Base-by-base conservation (phyloP, 2,797 vertebrate genomes). In the Agapornis canus region DNA sequence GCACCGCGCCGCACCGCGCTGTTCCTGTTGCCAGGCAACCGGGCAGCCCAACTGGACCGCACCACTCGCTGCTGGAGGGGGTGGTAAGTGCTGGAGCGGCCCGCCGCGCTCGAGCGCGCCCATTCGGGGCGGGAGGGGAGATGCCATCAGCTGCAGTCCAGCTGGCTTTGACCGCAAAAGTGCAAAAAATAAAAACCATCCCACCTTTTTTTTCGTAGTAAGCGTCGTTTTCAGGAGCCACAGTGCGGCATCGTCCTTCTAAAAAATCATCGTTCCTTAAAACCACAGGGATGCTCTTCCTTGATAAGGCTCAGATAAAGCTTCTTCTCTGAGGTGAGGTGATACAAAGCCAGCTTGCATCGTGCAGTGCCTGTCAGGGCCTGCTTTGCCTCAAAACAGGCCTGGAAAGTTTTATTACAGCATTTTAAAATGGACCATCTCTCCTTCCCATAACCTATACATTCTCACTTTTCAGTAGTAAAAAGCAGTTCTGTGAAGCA, bases 321-420 rank as follows among this genome's bases (percentile, higher is more conserved):
- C 14, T 19, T 52, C 11, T 23, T 42, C 37, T 31, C 37, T 35
- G 52, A 48, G 59, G 11, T 60, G 40, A 48, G 54, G n/a, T 0
- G 5, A 29, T 1, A 1, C 2, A 4, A 43, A 32, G 54, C 16
- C n/a, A 9, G 13, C 13, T 2, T 4, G n/a, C 17, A 8, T 22
- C 2, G 1, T 10, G 15, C 9, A 3, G 26, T 19, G 22, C 7
- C 43, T 2, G 1, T 45, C 0, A 0, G 19, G 31, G 20, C 45
- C 47, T 25, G 27, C 3, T 0, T 1, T 27, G 27, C 5, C 61
- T 85, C 66, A 31, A 71, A 82, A 71, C 13, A 37, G 9, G 21
- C 32, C 49, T 75, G 8, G 13, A 16, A 40, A 48, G 35, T 22
- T 68, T 64, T 25, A n/a, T n/a, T 59, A 15, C 13, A 48, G 1